Evolutionary conservation across 2,113 vertebrate genomes (phyloP).

Genomic region (Bucco capensis): DNA sequence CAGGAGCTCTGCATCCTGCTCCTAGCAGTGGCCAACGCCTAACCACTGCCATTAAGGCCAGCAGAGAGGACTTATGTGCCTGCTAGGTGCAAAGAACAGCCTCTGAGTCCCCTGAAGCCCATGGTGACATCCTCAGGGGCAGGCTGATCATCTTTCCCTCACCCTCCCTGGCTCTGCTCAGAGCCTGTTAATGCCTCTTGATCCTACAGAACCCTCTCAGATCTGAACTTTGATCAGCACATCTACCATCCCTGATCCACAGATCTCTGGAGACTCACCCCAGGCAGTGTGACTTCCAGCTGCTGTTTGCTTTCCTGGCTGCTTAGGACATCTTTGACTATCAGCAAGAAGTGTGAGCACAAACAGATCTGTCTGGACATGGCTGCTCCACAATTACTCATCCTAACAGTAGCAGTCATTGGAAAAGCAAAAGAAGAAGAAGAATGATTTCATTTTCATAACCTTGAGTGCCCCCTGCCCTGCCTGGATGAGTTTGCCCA

Average conservation of each 20-base stretch:
- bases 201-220: neutral
- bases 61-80: neutral
- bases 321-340: neutral
- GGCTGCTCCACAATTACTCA: constrained; percentile 44
- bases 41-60: neutral
- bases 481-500: neutral
- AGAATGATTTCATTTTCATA: constrained; percentile 65
- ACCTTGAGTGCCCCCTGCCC: constrained; percentile 50
- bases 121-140: too few species aligned
- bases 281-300: neutral
- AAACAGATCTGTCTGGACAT: constrained; percentile 1
- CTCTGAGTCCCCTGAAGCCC: neutral
- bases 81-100: neutral
- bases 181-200: neutral
- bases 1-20: neutral
- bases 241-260: neutral
- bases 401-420: constrained; percentile 27
- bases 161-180: fast-evolving
- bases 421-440: constrained; percentile 30
- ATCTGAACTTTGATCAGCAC: neutral
- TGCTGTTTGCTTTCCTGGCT: neutral
- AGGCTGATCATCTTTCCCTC: too few species aligned
- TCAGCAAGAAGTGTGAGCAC: neutral
- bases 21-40: neutral
- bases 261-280: neutral